Conservation (phyloP, 2,113 vertebrate species). For the Prietella phreatophila region DNA sequence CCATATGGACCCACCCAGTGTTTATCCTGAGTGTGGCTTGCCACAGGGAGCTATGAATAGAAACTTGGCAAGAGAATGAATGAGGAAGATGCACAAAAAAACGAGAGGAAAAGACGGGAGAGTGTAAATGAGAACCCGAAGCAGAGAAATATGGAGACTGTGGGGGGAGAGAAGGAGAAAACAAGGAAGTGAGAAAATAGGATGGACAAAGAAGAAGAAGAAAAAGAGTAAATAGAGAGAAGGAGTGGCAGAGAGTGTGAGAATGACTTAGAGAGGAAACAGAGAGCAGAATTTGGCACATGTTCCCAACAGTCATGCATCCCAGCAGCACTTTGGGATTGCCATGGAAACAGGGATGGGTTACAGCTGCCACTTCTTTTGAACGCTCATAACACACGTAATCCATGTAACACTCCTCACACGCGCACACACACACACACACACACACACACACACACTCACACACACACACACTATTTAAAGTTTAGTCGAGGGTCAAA, state of each 20-base stretch:
- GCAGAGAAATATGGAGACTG: not conserved
- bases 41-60: constrained; percentile 71
- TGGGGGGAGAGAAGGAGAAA: not conserved
- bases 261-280: not conserved
- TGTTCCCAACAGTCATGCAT: constrained; percentile 65
- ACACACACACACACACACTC: not conserved
- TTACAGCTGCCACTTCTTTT: constrained; percentile 62
- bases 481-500: not conserved
- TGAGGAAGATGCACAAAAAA: not conserved
- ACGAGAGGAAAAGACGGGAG: not conserved
- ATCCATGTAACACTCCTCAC: not conserved
- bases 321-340: constrained; percentile 66
- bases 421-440: not conserved
- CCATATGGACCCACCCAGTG: constrained; percentile 52
- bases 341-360: constrained; percentile 74
- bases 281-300: constrained; percentile 46
- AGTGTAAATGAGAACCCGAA: not conserved
- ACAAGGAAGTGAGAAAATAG: not conserved
- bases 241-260: not conserved
- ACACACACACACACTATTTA: not conserved
- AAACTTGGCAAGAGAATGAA: constrained; percentile 43
- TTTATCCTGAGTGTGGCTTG: constrained; percentile 58
- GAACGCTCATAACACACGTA: constrained; percentile 51
- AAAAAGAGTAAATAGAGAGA: not conserved
- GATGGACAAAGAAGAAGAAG: not conserved